These are phyloP conservation scores for Maccullochella peelii DNA, from an alignment of 2,113 vertebrate species.

Conservation along the genomic window DNA sequence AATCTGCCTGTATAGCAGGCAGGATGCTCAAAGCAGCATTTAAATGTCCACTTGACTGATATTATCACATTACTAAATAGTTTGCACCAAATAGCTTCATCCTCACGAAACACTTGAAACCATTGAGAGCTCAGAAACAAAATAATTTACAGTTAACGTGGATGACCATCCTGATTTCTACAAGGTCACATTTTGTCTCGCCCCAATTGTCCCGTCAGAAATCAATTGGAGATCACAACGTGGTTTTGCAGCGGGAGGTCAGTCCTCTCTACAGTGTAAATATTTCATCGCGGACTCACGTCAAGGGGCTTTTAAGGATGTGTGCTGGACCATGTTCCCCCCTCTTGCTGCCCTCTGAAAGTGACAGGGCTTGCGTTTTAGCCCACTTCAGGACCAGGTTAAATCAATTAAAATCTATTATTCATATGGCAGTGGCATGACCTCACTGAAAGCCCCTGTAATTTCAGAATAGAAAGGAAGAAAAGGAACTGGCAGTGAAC, in stretches of 20 bases:
- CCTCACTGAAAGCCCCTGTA: constrained; percentile 83
- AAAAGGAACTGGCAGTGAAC: constrained; percentile 72
- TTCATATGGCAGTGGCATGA: constrained; percentile 89
- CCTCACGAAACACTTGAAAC: constrained; percentile 1
- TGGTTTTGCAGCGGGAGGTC: constrained; percentile 91
- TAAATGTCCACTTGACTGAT: constrained; percentile 38
- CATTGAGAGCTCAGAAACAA: constrained; percentile 11
- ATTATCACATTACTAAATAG: constrained; percentile 24
- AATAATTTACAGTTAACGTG: constrained; percentile 11
- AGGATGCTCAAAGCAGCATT: constrained; percentile 28
- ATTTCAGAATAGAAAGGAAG: constrained; percentile 77
- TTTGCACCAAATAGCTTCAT: constrained; percentile 22
- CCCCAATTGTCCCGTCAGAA: constrained; percentile 93
- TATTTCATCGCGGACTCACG: constrained; percentile 94
- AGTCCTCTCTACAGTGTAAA: constrained; percentile 90
- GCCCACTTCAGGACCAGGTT: constrained; percentile 94
- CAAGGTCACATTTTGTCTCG: constrained; percentile 87
- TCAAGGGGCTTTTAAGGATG: constrained; percentile 94
- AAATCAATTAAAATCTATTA: constrained; percentile 99
- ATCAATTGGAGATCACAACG: constrained; percentile 94
- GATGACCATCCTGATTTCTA: constrained; percentile 1
- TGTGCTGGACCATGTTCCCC: constrained; percentile 88
- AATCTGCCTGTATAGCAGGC: constrained; percentile 8
- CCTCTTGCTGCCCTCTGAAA: constrained; percentile 89
- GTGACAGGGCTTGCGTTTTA: constrained; percentile 92